Evolutionary conservation across 2,888 invertebrate genomes (phyloP).

Genomic region (Nemapogon koenigi): DNA sequence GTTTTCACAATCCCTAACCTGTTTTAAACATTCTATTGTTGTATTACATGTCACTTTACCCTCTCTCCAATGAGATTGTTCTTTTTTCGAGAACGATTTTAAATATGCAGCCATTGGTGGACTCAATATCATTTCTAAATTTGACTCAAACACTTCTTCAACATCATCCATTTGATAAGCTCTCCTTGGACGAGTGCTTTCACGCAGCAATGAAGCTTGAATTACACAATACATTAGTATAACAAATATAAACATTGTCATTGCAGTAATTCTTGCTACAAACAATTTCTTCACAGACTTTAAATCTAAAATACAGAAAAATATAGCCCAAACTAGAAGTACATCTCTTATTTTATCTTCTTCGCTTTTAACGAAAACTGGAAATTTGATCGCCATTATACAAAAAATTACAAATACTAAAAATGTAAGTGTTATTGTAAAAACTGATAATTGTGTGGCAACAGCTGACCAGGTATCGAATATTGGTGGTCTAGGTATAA

Average conservation of each 20-base stretch:
- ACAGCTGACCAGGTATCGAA: conserved; percentile 16
- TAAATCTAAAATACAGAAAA: conserved; percentile 21
- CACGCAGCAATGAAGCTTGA: conserved; percentile 23
- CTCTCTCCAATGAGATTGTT: background rate
- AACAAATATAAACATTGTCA: conserved; percentile 21
- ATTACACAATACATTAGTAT: conserved; percentile 24
- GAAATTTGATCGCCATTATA: conserved; percentile 15
- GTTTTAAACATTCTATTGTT: conserved; percentile 21
- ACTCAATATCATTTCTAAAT: conserved; percentile 14
- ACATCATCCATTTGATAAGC: conserved; percentile 18
- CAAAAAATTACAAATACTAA: conserved; percentile 20
- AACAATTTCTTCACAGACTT: conserved; percentile 16
- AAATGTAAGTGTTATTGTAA: conserved; percentile 9
- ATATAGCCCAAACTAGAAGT: conserved; percentile 24
- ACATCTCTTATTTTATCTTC: conserved; percentile 19
- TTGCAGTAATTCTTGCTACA: conserved; percentile 20
- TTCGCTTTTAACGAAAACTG: conserved; percentile 19
- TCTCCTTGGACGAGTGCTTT: conserved; percentile 22
- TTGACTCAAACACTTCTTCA: conserved; percentile 15
- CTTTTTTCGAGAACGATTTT: background rate
- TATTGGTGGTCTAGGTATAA: conserved; percentile 11
- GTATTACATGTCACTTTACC: conserved; percentile 16
- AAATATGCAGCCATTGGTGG: conserved; percentile 5
- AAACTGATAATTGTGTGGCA: conserved; percentile 10
- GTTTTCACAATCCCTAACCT: conserved; percentile 15